Evolutionary conservation across 2,797 vertebrate genomes (phyloP).

Genomic region (Streptopelia turtur): DNA sequence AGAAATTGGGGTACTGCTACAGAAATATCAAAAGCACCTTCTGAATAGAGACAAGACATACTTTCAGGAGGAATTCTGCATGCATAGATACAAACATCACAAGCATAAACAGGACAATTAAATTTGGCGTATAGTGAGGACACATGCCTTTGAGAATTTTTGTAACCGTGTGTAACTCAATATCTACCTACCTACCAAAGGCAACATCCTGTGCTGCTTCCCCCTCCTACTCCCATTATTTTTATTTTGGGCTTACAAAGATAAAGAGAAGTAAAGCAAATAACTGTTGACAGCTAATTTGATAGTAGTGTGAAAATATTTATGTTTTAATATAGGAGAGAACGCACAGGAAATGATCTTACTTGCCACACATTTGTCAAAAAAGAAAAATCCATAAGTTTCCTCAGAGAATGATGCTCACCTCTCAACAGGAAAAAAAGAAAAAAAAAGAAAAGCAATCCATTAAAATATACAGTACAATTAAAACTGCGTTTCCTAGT

Average conservation of each 20-base stretch:
- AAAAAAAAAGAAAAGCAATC: background rate
- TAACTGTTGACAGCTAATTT: background rate
- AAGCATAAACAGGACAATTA: background rate
- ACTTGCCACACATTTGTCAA: background rate
- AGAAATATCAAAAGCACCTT: background rate
- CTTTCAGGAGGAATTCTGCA: background rate
- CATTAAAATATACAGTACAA: background rate
- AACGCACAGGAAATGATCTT: background rate
- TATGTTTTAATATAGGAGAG: background rate
- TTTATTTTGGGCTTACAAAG: conserved; percentile 29
- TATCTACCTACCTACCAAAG: background rate
- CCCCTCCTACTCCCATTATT: background rate
- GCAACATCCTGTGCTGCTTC: background rate
- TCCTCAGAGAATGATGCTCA: background rate
- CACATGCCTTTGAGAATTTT: background rate
- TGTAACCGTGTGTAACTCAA: background rate
- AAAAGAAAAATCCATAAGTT: background rate
- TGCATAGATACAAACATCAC: background rate
- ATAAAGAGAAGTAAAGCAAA: background rate
- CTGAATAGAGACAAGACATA: background rate
- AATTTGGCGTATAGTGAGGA: background rate
- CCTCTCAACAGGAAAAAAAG: background rate
- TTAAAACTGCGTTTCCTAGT: conserved; percentile 8
- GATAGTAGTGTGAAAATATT: background rate
- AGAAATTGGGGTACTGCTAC: background rate